Percentiles rank a stretch among this genome's conserved stretches.
Evolutionary conservation across 30 jellyfish, hydroid and myxozoan species (phyloP).

Genomic region (Rhopilema esculentum): DNA sequence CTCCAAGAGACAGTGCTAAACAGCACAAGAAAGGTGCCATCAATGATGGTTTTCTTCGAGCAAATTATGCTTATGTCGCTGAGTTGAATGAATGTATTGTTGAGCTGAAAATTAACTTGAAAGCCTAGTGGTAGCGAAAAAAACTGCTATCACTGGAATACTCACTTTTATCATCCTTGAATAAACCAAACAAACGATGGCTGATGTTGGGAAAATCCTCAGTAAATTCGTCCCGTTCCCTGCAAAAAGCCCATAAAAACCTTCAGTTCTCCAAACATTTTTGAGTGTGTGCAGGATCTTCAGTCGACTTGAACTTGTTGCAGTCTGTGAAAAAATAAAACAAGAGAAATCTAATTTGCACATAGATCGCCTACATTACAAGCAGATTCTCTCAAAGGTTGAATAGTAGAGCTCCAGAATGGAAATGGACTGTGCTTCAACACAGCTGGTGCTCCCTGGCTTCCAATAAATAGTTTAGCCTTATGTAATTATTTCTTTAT

Average conservation of each 20-base stretch:
- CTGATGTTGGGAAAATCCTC: constrained; percentile 86
- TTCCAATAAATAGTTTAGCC: background rate
- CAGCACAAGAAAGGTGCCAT: too few relatives aligned
- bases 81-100: too few relatives aligned
- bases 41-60: too few relatives aligned
- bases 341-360: background rate
- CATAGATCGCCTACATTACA: background rate
- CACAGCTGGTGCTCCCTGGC: background rate
- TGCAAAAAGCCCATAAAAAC: constrained; percentile 78
- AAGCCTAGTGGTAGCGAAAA: too few relatives aligned
- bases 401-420: too few relatives aligned
- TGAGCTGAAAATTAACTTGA: too few relatives aligned
- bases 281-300: constrained; percentile 14
- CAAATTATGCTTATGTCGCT: too few relatives aligned
- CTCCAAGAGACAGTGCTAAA: too few relatives aligned
- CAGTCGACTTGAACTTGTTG: constrained; percentile 15
- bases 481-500: too few relatives aligned
- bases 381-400: background rate
- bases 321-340: constrained; percentile 20
- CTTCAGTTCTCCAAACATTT: constrained; percentile 65
- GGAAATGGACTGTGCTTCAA: too few relatives aligned
- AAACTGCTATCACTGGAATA: too few relatives aligned
- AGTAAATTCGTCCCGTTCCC: constrained; percentile 80
- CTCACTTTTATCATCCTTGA: constrained; percentile 90
- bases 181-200: constrained; percentile 84